Percentiles rank a stretch among this genome's conserved stretches.
phyloP scores from a whole-genome alignment of 2,113 vertebrate species.

The Python bivittatus region DNA sequence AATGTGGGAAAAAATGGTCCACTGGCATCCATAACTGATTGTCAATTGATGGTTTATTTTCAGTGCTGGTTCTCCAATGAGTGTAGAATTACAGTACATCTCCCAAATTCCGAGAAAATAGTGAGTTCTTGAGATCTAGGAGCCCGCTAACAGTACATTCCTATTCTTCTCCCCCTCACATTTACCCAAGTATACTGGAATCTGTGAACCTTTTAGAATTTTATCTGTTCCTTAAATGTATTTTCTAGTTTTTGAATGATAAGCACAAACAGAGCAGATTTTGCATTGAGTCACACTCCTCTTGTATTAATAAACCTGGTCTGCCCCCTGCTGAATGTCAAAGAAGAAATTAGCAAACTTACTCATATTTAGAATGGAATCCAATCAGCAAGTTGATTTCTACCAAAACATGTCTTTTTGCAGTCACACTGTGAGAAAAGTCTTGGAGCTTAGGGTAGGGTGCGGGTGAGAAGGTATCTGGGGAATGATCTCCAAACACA shows the following conservation, averaged over 20 bases:
- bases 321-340: conserved; percentile 39
- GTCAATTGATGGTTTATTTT: conserved; percentile 32
- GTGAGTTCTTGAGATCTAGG: conserved; percentile 6
- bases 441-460: too few relatives aligned
- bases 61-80: conserved; percentile 1
- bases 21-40: conserved; percentile 25
- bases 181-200: neutral
- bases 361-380: conserved; percentile 8
- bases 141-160: neutral
- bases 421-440: neutral
- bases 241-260: neutral
- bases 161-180: neutral
- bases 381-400: neutral
- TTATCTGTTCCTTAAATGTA: conserved; percentile 11
- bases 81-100: conserved; percentile 18
- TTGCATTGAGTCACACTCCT: conserved; percentile 38
- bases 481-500: neutral
- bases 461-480: neutral
- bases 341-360: conserved; percentile 39
- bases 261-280: conserved; percentile 40
- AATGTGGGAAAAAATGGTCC: conserved; percentile 22
- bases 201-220: conserved; percentile 1
- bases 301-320: conserved; percentile 46
- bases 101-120: conserved; percentile 22
- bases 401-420: neutral